Evolutionary conservation across 2,113 vertebrate species (phyloP).

Genomic region (Zosterops lateralis): DNA sequence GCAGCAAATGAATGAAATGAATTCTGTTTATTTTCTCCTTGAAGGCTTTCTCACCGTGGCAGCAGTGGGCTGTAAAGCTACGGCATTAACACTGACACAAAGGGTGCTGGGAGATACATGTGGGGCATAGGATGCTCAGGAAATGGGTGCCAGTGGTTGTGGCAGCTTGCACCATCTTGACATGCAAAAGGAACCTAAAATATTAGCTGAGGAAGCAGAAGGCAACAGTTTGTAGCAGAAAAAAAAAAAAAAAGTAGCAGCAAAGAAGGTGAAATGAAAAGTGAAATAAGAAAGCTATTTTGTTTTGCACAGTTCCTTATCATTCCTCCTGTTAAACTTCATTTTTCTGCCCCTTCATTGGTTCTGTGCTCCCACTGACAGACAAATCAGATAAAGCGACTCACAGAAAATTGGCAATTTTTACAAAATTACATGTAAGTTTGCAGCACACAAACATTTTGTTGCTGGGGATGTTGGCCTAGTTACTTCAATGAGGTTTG

Average conservation of each 20-base stretch:
- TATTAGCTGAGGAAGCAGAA: conserved; percentile 44
- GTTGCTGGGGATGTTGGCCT: background rate
- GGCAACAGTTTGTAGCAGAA: conserved; percentile 36
- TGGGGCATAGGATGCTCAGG: background rate
- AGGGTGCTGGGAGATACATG: background rate
- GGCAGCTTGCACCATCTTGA: background rate
- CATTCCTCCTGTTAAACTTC: background rate
- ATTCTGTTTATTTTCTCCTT: conserved; percentile 9
- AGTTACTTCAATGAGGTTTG: background rate
- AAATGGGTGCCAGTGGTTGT: conserved; percentile 6
- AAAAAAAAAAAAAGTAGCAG: background rate
- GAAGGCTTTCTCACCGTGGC: background rate
- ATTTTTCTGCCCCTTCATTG: background rate
- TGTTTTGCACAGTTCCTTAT: background rate
- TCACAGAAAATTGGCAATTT: background rate
- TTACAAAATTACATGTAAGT: background rate
- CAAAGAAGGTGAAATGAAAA: conserved; percentile 40
- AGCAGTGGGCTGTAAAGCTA: background rate
- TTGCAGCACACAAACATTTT: conserved; percentile 24
- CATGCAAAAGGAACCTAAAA: conserved; percentile 45
- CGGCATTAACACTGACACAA: background rate
- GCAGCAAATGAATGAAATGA: background rate
- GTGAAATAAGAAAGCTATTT: conserved; percentile 22
- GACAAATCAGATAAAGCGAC: background rate
- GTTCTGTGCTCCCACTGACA: background rate